Conservation (phyloP, 2,797 vertebrate species). For the Tapirus indicus region DNA sequence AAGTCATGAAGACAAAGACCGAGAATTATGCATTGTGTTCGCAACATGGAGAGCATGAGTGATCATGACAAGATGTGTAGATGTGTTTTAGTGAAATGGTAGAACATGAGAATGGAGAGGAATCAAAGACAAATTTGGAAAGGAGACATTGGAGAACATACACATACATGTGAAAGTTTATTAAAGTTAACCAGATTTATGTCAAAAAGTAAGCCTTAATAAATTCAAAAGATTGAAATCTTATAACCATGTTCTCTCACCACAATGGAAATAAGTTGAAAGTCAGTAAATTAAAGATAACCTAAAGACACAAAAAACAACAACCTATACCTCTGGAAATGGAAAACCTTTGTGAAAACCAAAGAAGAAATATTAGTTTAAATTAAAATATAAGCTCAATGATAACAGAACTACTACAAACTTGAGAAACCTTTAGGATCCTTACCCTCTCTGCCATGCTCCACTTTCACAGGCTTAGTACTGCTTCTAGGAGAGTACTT, state of each 20-base stretch:
- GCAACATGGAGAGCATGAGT: background rate
- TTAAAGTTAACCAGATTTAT: background rate
- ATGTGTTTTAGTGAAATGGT: too few species aligned
- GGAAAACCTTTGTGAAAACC: background rate
- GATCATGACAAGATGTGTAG: background rate
- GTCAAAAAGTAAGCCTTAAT: background rate
- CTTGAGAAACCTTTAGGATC: background rate
- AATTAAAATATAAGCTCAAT: background rate
- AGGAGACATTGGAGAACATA: background rate
- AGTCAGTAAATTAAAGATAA: background rate
- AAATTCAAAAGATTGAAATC: background rate
- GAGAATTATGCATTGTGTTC: fast-evolving
- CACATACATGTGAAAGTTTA: background rate
- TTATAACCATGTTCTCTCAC: background rate
- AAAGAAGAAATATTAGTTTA: background rate
- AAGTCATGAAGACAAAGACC: background rate
- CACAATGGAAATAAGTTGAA: background rate
- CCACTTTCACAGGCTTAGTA: background rate
- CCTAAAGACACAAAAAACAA: background rate
- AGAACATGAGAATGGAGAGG: background rate
- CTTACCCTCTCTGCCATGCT: fast-evolving
- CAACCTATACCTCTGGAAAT: background rate
- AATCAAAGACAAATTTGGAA: background rate
- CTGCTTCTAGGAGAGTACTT: background rate
- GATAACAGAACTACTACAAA: background rate